Percentiles rank a stretch among this genome's conserved stretches.
These are phyloP conservation scores for Melanostoma mellinum DNA, from an alignment of 2,888 invertebrate species.

Conservation along the genomic window DNA sequence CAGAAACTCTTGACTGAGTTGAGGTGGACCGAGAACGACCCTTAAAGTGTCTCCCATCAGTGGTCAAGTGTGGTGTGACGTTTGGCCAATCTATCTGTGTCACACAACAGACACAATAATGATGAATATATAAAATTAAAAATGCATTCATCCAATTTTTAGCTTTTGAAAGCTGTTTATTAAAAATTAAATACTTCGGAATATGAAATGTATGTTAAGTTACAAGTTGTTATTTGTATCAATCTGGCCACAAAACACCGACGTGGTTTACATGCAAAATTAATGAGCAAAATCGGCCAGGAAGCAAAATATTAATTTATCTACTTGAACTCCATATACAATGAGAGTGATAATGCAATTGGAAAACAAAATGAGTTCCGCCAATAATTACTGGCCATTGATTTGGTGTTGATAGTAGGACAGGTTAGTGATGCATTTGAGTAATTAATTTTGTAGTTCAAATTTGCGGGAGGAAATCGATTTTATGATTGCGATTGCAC, in stretches of 20 bases:
- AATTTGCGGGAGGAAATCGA: conserved; percentile 42
- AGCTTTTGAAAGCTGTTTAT: conserved; percentile 23
- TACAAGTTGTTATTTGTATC: conserved; percentile 23
- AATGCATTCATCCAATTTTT: conserved; percentile 22
- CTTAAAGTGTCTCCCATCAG: conserved; percentile 49
- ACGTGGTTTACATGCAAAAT: conserved; percentile 63
- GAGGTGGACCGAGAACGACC: conserved; percentile 33
- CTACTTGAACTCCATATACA: background rate
- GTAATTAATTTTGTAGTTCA: background rate
- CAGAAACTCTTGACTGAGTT: conserved; percentile 21
- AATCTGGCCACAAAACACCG: conserved; percentile 9
- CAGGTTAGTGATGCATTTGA: conserved; percentile 1
- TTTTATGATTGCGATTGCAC: conserved; percentile 32
- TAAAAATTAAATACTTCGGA: conserved; percentile 39
- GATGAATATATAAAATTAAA: conserved; percentile 45
- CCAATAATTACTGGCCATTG: conserved; percentile 36
- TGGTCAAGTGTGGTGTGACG: conserved; percentile 48
- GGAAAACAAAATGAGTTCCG: conserved; percentile 63
- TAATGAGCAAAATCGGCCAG: conserved; percentile 53
- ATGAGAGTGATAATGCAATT: conserved; percentile 51
- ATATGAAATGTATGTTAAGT: conserved; percentile 8
- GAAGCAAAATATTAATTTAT: conserved; percentile 63
- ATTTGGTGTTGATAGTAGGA: conserved; percentile 4
- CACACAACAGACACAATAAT: background rate
- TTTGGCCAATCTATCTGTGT: conserved; percentile 34